These are phyloP conservation scores for Benitochromis conjunctus DNA, from an alignment of 2,113 vertebrate species.

Conservation along the genomic window DNA sequence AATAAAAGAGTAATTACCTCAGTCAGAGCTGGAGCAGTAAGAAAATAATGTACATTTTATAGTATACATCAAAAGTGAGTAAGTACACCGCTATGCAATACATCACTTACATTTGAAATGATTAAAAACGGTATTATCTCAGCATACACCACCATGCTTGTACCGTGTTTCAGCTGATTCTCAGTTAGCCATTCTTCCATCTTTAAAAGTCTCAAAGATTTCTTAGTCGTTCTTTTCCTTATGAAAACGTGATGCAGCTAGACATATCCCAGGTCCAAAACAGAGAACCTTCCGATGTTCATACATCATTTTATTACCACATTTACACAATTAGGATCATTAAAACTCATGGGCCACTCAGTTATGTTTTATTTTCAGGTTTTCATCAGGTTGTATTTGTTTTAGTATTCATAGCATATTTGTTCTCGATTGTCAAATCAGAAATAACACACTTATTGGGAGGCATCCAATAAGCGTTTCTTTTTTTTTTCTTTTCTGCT, in stretches of 20 bases:
- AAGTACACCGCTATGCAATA: not conserved
- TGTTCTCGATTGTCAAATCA: not conserved
- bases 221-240: not conserved
- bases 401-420: not conserved
- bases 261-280: not conserved
- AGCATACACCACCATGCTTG: not conserved
- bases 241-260: not conserved
- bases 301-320: not conserved
- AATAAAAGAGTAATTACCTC: not conserved
- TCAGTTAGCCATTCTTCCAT: not conserved
- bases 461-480: not conserved
- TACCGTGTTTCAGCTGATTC: not conserved
- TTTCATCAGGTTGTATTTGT: not conserved
- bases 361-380: not conserved
- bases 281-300: not conserved
- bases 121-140: not conserved
- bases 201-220: not conserved
- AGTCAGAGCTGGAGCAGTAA: not conserved
- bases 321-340: not conserved
- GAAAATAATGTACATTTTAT: not conserved
- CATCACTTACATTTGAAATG: not conserved
- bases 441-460: not conserved
- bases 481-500: fast-evolving
- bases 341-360: not conserved
- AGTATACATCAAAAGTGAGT: not conserved